Percentiles rank a stretch among this genome's conserved stretches.
Conservation (phyloP, 2,113 vertebrate species). For the Heloderma charlesbogerti region DNA sequence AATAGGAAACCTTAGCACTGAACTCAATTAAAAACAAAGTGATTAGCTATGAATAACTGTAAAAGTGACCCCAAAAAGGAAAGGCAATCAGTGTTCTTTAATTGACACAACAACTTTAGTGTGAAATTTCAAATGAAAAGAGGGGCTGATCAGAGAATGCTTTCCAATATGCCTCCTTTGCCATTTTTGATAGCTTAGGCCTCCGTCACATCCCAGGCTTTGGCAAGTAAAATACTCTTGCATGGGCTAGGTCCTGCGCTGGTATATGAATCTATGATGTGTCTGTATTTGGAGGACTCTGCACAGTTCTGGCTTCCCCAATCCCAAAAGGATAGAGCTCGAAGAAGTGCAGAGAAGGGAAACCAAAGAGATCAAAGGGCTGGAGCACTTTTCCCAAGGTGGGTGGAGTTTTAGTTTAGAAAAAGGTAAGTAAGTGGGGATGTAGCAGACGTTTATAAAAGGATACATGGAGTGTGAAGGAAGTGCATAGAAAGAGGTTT, state of each 20-base stretch:
- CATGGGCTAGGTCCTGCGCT: background rate
- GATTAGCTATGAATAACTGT: conserved; percentile 64
- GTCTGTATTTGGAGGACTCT: background rate
- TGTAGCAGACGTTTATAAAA: too few relatives aligned
- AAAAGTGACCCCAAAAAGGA: conserved; percentile 52
- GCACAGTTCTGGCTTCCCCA: too few relatives aligned
- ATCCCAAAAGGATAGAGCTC: background rate
- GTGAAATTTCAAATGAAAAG: conserved; percentile 60
- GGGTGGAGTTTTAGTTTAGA: background rate
- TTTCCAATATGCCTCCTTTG: conserved; percentile 36
- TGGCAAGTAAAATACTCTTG: conserved; percentile 1
- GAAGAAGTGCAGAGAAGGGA: background rate
- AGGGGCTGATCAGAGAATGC: conserved; percentile 51
- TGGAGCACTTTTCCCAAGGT: background rate
- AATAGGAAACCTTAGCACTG: conserved; percentile 51
- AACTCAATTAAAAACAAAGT: conserved; percentile 60
- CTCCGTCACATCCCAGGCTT: conserved; percentile 18
- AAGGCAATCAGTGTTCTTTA: conserved; percentile 42
- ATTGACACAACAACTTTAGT: conserved; percentile 44
- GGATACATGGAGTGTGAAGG: too few relatives aligned
- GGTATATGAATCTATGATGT: background rate
- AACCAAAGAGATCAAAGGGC: background rate
- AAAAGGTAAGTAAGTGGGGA: background rate
- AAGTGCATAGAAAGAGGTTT: too few relatives aligned
- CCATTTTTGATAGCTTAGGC: background rate